Conservation (phyloP, 2,797 vertebrate species). For the Siniperca undulata region DNA sequence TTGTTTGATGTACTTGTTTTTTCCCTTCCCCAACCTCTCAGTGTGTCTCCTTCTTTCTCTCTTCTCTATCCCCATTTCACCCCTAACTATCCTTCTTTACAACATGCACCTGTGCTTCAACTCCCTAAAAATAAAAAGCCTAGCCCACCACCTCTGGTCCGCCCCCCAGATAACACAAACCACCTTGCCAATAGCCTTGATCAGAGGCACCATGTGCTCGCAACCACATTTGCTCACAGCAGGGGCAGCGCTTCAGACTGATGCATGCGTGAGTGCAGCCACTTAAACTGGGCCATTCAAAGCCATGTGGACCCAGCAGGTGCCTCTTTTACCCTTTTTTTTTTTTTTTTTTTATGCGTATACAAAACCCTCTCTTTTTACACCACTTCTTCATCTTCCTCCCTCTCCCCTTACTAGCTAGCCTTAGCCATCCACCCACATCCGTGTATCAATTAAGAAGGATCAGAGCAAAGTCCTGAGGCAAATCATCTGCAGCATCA, state of each 20-base stretch:
- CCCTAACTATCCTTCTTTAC: conserved; percentile 44
- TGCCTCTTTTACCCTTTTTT: conserved; percentile 52
- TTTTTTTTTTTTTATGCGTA: conserved; percentile 19
- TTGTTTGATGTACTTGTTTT: conserved; percentile 31
- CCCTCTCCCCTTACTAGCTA: conserved; percentile 26
- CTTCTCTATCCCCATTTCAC: conserved; percentile 24
- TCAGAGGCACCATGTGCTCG: conserved; percentile 70
- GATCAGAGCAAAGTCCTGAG: conserved; percentile 73
- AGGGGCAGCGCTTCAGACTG: conserved; percentile 63
- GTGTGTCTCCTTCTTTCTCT: background rate
- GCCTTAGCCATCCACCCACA: conserved; percentile 65
- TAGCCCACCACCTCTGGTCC: conserved; percentile 29
- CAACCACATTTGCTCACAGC: conserved; percentile 68
- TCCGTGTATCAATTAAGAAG: conserved; percentile 70
- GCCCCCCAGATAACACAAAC: conserved; percentile 56
- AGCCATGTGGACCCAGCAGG: conserved; percentile 81
- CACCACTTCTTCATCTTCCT: conserved; percentile 46
- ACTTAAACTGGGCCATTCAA: conserved; percentile 74
- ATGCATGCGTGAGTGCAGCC: conserved; percentile 79
- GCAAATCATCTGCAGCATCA: conserved; percentile 78
- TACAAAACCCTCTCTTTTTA: conserved; percentile 30
- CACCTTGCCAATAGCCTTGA: conserved; percentile 67
- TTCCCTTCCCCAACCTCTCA: background rate
- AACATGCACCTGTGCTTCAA: conserved; percentile 74
- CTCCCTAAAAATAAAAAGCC: conserved; percentile 40